Evolutionary conservation across 2,113 vertebrate genomes (phyloP).

Genomic region (Laticauda laticaudata): DNA sequence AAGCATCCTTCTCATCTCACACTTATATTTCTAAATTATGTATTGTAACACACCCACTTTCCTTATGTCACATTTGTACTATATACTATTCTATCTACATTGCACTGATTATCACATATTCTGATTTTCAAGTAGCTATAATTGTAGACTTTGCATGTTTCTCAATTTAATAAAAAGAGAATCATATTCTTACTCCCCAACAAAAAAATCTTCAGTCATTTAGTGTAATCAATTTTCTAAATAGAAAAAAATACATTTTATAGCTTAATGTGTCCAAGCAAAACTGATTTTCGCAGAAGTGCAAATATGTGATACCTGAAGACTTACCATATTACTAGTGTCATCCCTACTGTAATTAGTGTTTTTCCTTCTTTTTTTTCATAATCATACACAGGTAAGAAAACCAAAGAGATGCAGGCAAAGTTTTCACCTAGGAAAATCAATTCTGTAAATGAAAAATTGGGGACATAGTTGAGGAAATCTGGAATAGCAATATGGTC

Average conservation of each 20-base stretch:
- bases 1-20: background rate
- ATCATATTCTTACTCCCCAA: constrained; percentile 14
- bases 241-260: constrained; percentile 49
- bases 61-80: constrained; percentile 29
- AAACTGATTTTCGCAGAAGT: constrained; percentile 45
- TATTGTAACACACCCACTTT: constrained; percentile 1
- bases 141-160: constrained; percentile 56
- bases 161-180: constrained; percentile 51
- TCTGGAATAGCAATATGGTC: background rate
- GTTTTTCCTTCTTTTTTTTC: background rate
- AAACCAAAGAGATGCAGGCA: background rate
- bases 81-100: constrained; percentile 28
- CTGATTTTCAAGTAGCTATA: constrained; percentile 50
- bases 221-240: constrained; percentile 54
- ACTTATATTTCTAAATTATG: background rate
- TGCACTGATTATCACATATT: constrained; percentile 46
- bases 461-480: background rate
- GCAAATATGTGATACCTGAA: constrained; percentile 16
- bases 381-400: background rate
- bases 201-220: constrained; percentile 41
- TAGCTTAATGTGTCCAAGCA: constrained; percentile 38
- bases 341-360: constrained; percentile 51
- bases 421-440: background rate
- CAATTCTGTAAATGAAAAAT: background rate
- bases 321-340: constrained; percentile 40